Percentiles rank a stretch among this genome's conserved stretches.
Evolutionary conservation across 2,113 vertebrate genomes (phyloP).

Genomic region (Callipepla squamata): DNA sequence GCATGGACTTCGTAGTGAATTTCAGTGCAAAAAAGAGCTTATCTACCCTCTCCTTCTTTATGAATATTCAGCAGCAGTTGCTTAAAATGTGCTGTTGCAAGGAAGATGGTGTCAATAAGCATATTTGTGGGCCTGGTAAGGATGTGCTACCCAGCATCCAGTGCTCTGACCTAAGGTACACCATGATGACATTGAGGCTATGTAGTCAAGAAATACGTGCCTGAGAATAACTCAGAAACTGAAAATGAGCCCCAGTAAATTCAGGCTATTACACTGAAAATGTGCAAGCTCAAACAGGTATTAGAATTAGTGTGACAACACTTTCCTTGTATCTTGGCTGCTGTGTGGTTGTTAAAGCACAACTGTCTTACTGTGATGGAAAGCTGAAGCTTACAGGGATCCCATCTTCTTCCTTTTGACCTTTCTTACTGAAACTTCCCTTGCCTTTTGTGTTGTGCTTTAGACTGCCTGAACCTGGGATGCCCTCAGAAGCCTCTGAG

Average conservation of each 20-base stretch:
- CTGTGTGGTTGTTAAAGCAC: neutral
- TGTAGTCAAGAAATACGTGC: neutral
- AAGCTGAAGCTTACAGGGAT: neutral
- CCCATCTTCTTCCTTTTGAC: fast-evolving
- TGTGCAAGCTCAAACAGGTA: neutral
- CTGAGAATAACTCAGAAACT: neutral
- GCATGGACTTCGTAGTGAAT: neutral
- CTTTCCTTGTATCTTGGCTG: neutral
- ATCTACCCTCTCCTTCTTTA: neutral
- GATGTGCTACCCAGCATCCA: neutral
- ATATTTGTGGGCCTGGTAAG: neutral
- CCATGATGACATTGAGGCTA: neutral
- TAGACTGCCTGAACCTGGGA: neutral
- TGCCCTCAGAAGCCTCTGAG: neutral
- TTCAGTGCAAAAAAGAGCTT: neutral
- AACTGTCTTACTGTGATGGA: neutral
- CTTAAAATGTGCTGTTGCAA: neutral
- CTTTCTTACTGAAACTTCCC: neutral
- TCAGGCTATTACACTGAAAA: neutral
- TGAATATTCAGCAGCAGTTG: neutral
- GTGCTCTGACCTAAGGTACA: neutral
- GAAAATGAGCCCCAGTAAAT: neutral
- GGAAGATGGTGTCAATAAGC: neutral
- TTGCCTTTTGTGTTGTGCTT: neutral
- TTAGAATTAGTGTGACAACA: neutral